phyloP scores from a whole-genome alignment of 2,888 invertebrate species.

The Trachelus tabidus region DNA sequence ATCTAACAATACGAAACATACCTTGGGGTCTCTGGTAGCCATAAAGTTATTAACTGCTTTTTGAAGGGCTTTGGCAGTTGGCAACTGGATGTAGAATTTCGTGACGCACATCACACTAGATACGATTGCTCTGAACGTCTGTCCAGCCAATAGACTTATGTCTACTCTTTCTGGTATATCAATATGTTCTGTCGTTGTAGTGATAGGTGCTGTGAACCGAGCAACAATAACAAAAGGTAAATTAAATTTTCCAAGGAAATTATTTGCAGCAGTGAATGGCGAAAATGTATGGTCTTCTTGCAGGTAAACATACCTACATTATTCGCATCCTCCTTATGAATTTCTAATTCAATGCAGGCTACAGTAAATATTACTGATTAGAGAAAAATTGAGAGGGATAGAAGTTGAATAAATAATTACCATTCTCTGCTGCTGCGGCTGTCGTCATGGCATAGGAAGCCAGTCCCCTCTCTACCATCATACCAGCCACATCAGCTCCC shows the following conservation, averaged over 20 bases:
- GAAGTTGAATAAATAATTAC: neutral
- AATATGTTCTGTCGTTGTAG: neutral
- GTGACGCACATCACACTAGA: constrained; percentile 62
- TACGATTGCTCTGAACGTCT: constrained; percentile 64
- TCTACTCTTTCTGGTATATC: constrained; percentile 50
- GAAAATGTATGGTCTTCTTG: neutral
- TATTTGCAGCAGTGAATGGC: neutral
- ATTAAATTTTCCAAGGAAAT: neutral
- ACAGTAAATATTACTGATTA: constrained; percentile 8
- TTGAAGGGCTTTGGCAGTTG: constrained; percentile 55
- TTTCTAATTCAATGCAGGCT: constrained; percentile 1
- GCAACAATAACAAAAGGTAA: neutral
- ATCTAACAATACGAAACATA: constrained; percentile 27
- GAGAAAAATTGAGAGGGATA: constrained; percentile 3
- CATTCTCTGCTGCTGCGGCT: neutral
- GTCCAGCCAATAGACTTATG: constrained; percentile 63
- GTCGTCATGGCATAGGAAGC: constrained; percentile 52
- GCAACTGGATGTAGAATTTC: constrained; percentile 66
- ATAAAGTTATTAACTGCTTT: constrained; percentile 49
- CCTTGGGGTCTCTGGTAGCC: constrained; percentile 48
- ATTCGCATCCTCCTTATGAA: constrained; percentile 17
- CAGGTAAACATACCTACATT: constrained; percentile 23
- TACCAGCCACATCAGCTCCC: constrained; percentile 67
- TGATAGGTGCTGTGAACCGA: neutral
- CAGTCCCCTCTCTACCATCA: constrained; percentile 68